Evolutionary conservation across 1,140 invertebrate genomes (phyloP).

Genomic region (Anoplophora glabripennis): DNA sequence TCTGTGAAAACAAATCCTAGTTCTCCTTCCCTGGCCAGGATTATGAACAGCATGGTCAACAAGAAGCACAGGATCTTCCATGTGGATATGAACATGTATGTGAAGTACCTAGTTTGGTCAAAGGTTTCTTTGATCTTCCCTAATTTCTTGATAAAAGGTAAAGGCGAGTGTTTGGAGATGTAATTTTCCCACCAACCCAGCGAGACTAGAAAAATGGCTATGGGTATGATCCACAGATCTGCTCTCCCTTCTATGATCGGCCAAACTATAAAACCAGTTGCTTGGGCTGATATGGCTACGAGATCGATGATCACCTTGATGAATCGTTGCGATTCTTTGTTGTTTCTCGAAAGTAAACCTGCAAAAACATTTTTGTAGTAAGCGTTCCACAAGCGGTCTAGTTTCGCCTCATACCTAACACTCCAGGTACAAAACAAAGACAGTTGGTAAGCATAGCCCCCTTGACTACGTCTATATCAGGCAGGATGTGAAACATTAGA

Average conservation of each 20-base stretch:
- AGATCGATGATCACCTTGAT: slow-evolving; percentile 81
- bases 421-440: slow-evolving; percentile 81
- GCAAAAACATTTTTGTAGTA: slow-evolving; percentile 42
- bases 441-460: slow-evolving; percentile 93
- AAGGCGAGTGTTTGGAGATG: slow-evolving; percentile 76
- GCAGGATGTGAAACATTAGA: slow-evolving; percentile 82
- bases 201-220: slow-evolving; percentile 80
- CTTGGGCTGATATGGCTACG: slow-evolving; percentile 77
- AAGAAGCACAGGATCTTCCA: slow-evolving; percentile 87
- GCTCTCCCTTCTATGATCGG: slow-evolving; percentile 69
- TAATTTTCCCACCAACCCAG: slow-evolving; percentile 98
- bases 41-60: slow-evolving; percentile 67
- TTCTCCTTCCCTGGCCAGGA: slow-evolving; percentile 72
- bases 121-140: slow-evolving; percentile 80
- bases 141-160: slow-evolving; percentile 75
- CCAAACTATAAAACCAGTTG: slow-evolving; percentile 87
- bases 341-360: slow-evolving; percentile 74
- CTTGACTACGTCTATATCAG: slow-evolving; percentile 87
- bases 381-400: background rate
- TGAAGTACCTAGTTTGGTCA: slow-evolving; percentile 78
- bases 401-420: slow-evolving; percentile 57
- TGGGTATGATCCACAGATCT: slow-evolving; percentile 78
- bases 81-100: slow-evolving; percentile 81
- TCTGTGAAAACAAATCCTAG: slow-evolving; percentile 75
- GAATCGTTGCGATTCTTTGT: slow-evolving; percentile 74